Evolutionary conservation across 2,888 invertebrate genomes (phyloP), one percentile per base, ranked within the genome.

Genomic region (Eurytoma adleriae): DNA sequence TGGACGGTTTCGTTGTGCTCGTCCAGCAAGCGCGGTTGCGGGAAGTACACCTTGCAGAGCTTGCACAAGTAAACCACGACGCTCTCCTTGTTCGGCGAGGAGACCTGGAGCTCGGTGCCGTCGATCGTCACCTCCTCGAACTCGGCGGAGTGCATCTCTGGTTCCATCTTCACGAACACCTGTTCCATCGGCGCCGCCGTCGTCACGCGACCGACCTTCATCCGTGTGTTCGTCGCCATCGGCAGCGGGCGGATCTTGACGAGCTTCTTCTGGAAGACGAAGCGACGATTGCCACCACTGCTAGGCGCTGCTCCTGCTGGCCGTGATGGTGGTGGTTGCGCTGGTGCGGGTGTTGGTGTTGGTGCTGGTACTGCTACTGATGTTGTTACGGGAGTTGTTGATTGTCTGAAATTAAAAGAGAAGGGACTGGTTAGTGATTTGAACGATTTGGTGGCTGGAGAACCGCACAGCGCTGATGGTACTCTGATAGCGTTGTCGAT

Each of bases 31-130:
- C 66, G 74, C 68, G 79, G 70, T 16, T 79, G 59, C 7, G 78
- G 61, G 24, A 85, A 85, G 20, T 57, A 61, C 0, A 82, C 59
- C n/a, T 80, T 81, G 69, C 85, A 85, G n/a, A 80, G 52, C 16
- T 78, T 80, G 69, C 85, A 85, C 48, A 83, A 75, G 75, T 82
- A 85, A 10, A 84, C 79, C 2, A 68, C 18, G 13, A 79, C 7
- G 56, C 14, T 61, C 24, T 40, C 27, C 1, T 4, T 40, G n/a
- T 48, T 10, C 3, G 14, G 16, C 54, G 13, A 14, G 14, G n/a
- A 3, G 62, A 0, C 5, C 7, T 3, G 0, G 12, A 27, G 27
- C 10, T 5, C 16, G 16, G 13, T 70, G 7, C 83, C 83, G 59
- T 80, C 73, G 50, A 83, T 75, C 1, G 76, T 61, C 1, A 82